These are phyloP conservation scores for Acanthurus lineatus DNA, from an alignment of 2,797 vertebrate species.

Conservation along the genomic window DNA sequence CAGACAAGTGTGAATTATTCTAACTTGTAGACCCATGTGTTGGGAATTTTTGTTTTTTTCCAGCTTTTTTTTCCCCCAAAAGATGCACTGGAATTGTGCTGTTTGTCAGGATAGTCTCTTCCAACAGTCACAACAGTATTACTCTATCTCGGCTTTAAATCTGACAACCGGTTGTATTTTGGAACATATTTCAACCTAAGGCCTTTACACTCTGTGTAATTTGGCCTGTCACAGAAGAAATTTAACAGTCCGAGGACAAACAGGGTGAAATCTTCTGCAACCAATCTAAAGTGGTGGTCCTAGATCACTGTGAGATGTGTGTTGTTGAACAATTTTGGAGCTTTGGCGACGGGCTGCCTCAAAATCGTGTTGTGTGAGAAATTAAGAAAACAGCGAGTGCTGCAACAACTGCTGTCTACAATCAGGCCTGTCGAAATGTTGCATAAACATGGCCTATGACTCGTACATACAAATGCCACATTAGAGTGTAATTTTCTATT, in stretches of 20 bases:
- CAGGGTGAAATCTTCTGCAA: not conserved
- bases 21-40: conserved; percentile 44
- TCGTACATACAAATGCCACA: too few relatives aligned
- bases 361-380: not conserved
- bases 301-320: not conserved
- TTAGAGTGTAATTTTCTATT: not conserved
- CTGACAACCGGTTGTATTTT: not conserved
- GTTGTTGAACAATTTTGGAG: not conserved
- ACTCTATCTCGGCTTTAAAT: conserved; percentile 6
- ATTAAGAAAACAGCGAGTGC: not conserved
- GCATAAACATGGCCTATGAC: not conserved
- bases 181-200: not conserved
- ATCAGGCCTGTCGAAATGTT: not conserved
- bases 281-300: not conserved
- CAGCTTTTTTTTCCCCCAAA: too few relatives aligned
- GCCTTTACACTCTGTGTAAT: not conserved
- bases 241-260: conserved; percentile 4
- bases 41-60: conserved; percentile 31
- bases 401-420: not conserved
- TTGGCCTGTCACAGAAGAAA: not conserved
- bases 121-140: not conserved
- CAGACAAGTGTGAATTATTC: conserved; percentile 53
- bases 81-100: conserved; percentile 22
- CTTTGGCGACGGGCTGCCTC: not conserved
- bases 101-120: conserved; percentile 21